phyloP scores from a whole-genome alignment of 2,888 invertebrate species.

The Emmelina monodactyla region DNA sequence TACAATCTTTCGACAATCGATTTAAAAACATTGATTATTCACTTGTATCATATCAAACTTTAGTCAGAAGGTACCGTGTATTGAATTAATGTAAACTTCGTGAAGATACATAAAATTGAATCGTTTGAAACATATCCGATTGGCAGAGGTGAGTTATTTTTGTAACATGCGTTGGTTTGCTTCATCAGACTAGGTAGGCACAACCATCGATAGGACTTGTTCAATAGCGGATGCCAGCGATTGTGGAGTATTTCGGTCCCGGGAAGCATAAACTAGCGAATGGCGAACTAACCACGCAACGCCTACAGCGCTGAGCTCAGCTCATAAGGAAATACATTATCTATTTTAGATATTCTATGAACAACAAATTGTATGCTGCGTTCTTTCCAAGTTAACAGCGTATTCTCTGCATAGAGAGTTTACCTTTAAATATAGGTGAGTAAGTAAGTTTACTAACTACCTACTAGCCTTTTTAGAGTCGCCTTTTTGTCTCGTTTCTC shows the following conservation, averaged over 20 bases:
- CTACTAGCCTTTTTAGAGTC: neutral
- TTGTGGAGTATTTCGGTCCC: slow-evolving; percentile 58
- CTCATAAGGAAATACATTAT: slow-evolving; percentile 38
- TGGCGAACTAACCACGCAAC: slow-evolving; percentile 21
- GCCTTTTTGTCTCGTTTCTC: slow-evolving; percentile 13
- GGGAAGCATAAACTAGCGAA: slow-evolving; percentile 46
- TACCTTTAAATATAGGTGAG: too few species aligned
- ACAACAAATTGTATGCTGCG: too few species aligned
- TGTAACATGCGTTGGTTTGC: slow-evolving; percentile 19
- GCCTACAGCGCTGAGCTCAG: slow-evolving; percentile 25
- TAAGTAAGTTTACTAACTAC: neutral
- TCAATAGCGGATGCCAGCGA: slow-evolving; percentile 52
- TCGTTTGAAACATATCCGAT: slow-evolving; percentile 20
- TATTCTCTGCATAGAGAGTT: too few species aligned
- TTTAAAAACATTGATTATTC: too few species aligned
- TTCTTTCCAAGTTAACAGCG: too few species aligned
- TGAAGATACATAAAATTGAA: neutral
- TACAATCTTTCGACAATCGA: too few species aligned
- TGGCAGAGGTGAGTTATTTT: slow-evolving; percentile 23
- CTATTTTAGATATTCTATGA: slow-evolving; percentile 28
- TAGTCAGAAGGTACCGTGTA: too few species aligned
- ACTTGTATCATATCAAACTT: too few species aligned
- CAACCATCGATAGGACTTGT: slow-evolving; percentile 27
- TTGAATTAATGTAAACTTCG: too few species aligned
- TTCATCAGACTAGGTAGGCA: slow-evolving; percentile 21